Conservation (phyloP, 2,888 invertebrate genomes). For the Metacarcinus magister region DNA sequence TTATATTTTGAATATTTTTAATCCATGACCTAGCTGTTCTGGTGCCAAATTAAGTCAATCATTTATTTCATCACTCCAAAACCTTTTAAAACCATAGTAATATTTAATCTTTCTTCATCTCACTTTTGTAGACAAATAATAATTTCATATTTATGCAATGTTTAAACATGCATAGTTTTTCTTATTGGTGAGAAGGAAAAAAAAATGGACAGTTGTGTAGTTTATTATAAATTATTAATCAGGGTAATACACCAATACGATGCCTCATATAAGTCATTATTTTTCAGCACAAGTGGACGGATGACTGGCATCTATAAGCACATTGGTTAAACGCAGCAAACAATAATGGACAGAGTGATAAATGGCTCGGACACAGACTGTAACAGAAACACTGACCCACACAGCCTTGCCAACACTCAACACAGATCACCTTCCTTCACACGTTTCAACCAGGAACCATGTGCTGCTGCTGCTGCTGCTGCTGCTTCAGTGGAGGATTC, state of each 20-base stretch:
- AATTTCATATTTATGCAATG: neutral
- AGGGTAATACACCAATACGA: conserved; percentile 42
- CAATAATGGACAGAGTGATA: neutral
- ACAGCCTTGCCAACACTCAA: neutral
- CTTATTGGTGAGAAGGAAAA: neutral
- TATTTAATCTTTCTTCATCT: too few species aligned
- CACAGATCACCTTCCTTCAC: neutral
- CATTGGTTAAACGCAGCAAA: neutral
- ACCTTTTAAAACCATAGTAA: too few species aligned
- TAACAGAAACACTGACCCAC: neutral
- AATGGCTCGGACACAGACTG: neutral
- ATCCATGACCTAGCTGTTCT: too few species aligned
- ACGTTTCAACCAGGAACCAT: neutral
- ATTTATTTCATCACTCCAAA: too few species aligned
- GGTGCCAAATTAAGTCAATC: too few species aligned
- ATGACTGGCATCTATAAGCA: neutral
- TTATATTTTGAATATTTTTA: too few species aligned
- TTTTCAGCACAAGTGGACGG: neutral
- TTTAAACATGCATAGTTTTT: neutral
- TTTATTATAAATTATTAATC: conserved; percentile 38
- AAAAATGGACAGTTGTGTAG: neutral
- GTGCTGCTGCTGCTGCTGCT: too few species aligned
- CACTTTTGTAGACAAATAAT: neutral
- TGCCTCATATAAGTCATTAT: neutral
- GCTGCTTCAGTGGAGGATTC: too few species aligned